Evolutionary conservation across 2,113 vertebrate species (phyloP).

Genomic region (Leptosomus discolor): DNA sequence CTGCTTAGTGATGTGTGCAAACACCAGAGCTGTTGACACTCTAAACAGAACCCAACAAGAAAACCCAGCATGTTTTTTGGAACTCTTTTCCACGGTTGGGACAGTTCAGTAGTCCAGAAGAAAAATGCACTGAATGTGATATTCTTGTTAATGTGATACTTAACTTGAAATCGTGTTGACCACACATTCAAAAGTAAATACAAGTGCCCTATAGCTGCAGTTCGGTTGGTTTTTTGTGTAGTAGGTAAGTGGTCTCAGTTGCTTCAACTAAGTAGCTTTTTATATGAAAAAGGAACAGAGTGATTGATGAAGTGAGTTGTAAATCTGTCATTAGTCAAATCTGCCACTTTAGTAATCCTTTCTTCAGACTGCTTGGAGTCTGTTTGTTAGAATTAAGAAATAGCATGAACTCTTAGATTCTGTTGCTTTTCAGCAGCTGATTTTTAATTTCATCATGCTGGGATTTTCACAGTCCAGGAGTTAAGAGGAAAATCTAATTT

Average conservation of each 20-base stretch:
- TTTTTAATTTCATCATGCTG: neutral
- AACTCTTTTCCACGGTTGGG: neutral
- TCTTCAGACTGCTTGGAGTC: neutral
- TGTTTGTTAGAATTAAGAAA: neutral
- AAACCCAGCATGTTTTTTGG: neutral
- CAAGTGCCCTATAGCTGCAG: neutral
- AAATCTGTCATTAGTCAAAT: neutral
- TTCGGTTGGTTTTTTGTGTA: neutral
- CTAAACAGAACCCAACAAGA: neutral
- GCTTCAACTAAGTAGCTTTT: neutral
- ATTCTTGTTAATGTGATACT: neutral
- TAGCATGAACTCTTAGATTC: neutral
- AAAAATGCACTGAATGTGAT: neutral
- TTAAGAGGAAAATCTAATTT: neutral
- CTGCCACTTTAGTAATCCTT: neutral
- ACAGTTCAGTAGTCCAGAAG: neutral
- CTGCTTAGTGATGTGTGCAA: neutral
- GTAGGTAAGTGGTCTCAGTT: neutral
- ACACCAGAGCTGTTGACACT: neutral
- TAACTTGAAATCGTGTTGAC: neutral
- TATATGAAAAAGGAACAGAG: neutral
- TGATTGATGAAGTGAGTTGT: neutral
- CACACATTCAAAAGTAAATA: neutral
- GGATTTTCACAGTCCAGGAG: neutral
- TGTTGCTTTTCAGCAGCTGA: neutral